Base-by-base conservation (phyloP, 2,888 invertebrate species). In the Leptinotarsa juncta region DNA sequence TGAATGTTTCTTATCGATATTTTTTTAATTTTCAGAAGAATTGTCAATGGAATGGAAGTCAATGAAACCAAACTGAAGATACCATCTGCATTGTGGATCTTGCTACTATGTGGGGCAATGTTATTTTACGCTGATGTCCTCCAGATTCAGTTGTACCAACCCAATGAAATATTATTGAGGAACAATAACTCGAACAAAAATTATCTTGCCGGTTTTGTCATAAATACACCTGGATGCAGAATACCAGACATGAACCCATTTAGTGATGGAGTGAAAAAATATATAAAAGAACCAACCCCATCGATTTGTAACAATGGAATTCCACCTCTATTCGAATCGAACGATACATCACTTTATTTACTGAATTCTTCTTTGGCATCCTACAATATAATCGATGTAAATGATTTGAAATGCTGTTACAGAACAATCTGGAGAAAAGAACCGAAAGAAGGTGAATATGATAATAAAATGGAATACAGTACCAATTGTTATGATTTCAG, bases 191-290 rank as follows among this genome's bases (percentile, higher is more conserved):
- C 42, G 1, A 20, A 62, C 16, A 32, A 62, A 26, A 62, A 42
- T 32, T 62, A 32, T 32, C 62, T 62, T 42, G 62, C 16, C 32
- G 79, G 79, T 18, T 79, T 74, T 57, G 72, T 76, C n/a, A 78
- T 80, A 70, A 76, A 76, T 15, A 80, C 78, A 1, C 76, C 89
- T 74, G 94, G 94, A 26, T 94, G 94, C 83, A 91, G 91, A 14
- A 93, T 94, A 79, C 93, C 93, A 0, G 90, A 90, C 2, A 86
- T 94, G 81, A 89, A 91, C 78, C 91, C 93, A 0, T 91, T 91
- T 79, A 92, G 93, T 83, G 86, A 89, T 5, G 86, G 88, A 55
- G 88, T 93, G 49, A 88, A 87, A 78, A 88, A 89, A 77, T 93
- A 90, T 81, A 89, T 92, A 65, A 85, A 87, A 70, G 86, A 87